phyloP scores from a whole-genome alignment of 2,888 invertebrate species.

The Pseudoips prasinana region DNA sequence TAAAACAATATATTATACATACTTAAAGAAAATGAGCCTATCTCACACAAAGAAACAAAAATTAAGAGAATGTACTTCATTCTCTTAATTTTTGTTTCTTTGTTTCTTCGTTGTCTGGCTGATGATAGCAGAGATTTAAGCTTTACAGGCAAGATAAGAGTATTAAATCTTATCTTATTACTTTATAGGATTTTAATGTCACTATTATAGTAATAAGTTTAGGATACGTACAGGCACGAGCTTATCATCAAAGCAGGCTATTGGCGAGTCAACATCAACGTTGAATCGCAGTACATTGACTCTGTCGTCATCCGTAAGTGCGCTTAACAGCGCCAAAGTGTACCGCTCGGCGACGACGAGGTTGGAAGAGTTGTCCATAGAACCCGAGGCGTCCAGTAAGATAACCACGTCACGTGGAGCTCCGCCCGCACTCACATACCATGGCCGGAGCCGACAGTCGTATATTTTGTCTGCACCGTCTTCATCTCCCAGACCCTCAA shows the following conservation, averaged over 20 bases:
- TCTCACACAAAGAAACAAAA: too few relatives aligned
- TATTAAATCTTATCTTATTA: too few relatives aligned
- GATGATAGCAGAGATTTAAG: too few relatives aligned
- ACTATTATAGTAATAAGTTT: too few relatives aligned
- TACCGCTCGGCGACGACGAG: conserved; percentile 56
- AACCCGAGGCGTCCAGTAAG: conserved; percentile 68
- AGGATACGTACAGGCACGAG: conserved; percentile 60
- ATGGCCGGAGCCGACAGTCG: conserved; percentile 70
- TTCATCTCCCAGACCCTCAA: conserved; percentile 15
- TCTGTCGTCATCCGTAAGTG: conserved; percentile 71
- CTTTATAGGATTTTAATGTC: too few relatives aligned
- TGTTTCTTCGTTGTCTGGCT: too few relatives aligned
- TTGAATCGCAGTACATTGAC: conserved; percentile 70
- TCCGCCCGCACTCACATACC: conserved; percentile 72
- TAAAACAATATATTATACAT: too few relatives aligned
- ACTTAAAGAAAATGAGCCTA: too few relatives aligned
- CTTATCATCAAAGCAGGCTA: conserved; percentile 63
- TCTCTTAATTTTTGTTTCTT: too few relatives aligned
- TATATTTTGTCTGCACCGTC: conserved; percentile 54
- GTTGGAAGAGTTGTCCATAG: conserved; percentile 69
- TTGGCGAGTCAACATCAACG: conserved; percentile 56
- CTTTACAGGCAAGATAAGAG: too few relatives aligned
- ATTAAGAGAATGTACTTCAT: too few relatives aligned
- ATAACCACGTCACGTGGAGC: conserved; percentile 70
- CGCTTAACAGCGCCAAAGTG: conserved; percentile 63